A percentile compares a stretch with the other conserved stretches of the same genome.
These are phyloP conservation scores for Leucoptera coffeella DNA, from an alignment of 2,888 invertebrate genomes.

Conservation along the genomic window DNA sequence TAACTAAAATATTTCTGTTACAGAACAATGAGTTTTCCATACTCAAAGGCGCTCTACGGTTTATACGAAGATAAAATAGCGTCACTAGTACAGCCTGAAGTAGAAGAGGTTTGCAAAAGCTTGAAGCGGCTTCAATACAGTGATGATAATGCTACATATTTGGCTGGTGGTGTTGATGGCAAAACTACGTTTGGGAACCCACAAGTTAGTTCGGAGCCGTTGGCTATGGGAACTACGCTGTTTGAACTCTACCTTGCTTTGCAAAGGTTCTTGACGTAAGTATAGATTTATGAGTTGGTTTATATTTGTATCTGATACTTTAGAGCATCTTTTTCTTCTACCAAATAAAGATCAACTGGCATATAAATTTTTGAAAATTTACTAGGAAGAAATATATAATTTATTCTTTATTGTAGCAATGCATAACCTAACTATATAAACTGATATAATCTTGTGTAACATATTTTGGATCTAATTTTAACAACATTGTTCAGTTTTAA, in stretches of 20 bases:
- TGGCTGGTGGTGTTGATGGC: conserved; percentile 49
- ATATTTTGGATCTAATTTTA: no score
- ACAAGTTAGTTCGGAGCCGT: conserved; percentile 53
- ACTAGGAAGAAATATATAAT: no score
- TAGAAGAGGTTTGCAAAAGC: conserved; percentile 66
- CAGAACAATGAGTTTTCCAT: conserved; percentile 66
- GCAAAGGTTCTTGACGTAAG: conserved; percentile 77
- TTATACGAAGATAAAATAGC: conserved; percentile 68
- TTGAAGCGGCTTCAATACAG: conserved; percentile 59
- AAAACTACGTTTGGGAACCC: conserved; percentile 38
- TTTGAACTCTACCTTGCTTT: conserved; percentile 89
- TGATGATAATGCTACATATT: conserved; percentile 28
- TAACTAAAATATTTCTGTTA: no score
- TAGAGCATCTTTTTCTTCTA: no score
- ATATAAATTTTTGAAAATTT: no score
- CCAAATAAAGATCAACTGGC: no score
- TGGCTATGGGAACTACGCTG: conserved; percentile 79
- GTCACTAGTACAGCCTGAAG: conserved; percentile 64
- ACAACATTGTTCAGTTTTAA: no score
- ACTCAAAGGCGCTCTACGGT: conserved; percentile 65
- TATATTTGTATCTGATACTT: no score
- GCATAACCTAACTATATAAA: no score
- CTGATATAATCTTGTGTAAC: no score
- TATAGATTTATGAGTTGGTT: no score
- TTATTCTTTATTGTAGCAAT: no score